Evolutionary conservation across 2,113 vertebrate species (phyloP), one percentile per base, ranked within the genome.

Genomic region (Sprattus sprattus): DNA sequence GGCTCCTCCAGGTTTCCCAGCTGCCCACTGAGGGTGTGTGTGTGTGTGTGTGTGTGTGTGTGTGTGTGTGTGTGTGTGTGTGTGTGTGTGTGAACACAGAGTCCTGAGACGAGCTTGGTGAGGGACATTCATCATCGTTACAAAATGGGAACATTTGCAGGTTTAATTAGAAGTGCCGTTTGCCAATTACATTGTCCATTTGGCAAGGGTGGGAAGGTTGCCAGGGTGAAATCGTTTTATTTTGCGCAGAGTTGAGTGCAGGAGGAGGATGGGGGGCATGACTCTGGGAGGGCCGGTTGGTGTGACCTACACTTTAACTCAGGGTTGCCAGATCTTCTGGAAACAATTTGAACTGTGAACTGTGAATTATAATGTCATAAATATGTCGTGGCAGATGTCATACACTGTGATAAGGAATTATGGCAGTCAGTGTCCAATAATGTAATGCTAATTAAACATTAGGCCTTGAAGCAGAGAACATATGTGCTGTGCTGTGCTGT

Each of bases 41-140:
- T n/a, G n/a, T n/a, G n/a, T n/a, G n/a, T n/a, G n/a, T n/a, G n/a
- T n/a, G n/a, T n/a, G n/a, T n/a, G n/a, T n/a, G n/a, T n/a, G n/a
- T n/a, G n/a, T n/a, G n/a, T n/a, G n/a, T n/a, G n/a, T n/a, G n/a
- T n/a, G n/a, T n/a, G n/a, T n/a, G n/a, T n/a, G n/a, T n/a, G n/a
- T n/a, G n/a, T n/a, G n/a, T n/a, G n/a, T n/a, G n/a, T n/a, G n/a
- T n/a, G n/a, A n/a, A n/a, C n/a, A n/a, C 81, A 85, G 50, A 60
- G 71, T 85, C 6, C 22, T 44, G 60, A 54, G 52, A 39, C 7
- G 47, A 87, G 20, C 32, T 64, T 52, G 1, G 6, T 50, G 54
- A 32, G 22, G 81, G 39, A 45, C 86, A 83, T 87, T 86, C 46
- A 88, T 88, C 83, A 67, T 84, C 67, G 46, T 80, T 83, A 80